Percentiles rank a stretch among this genome's conserved stretches.
Evolutionary conservation across 2,888 invertebrate species (phyloP).

Genomic region (Idaea biselata): DNA sequence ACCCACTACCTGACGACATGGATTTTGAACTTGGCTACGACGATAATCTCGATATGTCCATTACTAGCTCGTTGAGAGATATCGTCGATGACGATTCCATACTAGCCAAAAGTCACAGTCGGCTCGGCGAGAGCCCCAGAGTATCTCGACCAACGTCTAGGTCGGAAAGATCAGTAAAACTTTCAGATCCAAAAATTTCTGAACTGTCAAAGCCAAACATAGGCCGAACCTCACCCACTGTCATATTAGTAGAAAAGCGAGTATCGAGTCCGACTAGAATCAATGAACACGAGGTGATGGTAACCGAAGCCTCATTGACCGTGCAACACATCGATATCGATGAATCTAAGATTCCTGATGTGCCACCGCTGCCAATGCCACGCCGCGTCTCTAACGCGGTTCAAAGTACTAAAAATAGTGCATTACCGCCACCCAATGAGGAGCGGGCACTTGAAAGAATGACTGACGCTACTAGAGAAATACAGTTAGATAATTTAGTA

Average conservation of each 20-base stretch:
- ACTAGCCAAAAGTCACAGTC: conserved; percentile 68
- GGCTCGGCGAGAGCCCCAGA: conserved; percentile 68
- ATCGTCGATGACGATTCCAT: conserved; percentile 79
- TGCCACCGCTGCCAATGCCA: conserved; percentile 69
- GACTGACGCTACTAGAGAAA: conserved; percentile 54
- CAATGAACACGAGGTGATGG: conserved; percentile 80
- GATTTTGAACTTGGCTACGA: conserved; percentile 82
- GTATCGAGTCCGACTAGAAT: conserved; percentile 82
- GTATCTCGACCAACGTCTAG: conserved; percentile 78
- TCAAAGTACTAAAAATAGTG: conserved; percentile 38
- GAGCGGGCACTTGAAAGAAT: conserved; percentile 61
- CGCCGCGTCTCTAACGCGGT: conserved; percentile 39
- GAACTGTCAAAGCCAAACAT: conserved; percentile 77
- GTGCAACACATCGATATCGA: conserved; percentile 84
- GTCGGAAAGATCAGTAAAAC: conserved; percentile 79
- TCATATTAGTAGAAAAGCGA: conserved; percentile 81
- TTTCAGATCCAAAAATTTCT: conserved; percentile 78
- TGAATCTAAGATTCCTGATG: conserved; percentile 65
- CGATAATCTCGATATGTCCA: conserved; percentile 68
- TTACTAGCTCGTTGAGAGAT: conserved; percentile 71
- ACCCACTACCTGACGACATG: conserved; percentile 90
- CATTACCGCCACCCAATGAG: conserved; percentile 35
- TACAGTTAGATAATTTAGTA: conserved; percentile 69
- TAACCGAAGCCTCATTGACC: conserved; percentile 84
- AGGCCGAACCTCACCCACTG: conserved; percentile 82